A percentile compares a stretch with the other conserved stretches of the same genome.
Conservation (phyloP, 2,888 invertebrate genomes). For the Diabrotica balteata region DNA sequence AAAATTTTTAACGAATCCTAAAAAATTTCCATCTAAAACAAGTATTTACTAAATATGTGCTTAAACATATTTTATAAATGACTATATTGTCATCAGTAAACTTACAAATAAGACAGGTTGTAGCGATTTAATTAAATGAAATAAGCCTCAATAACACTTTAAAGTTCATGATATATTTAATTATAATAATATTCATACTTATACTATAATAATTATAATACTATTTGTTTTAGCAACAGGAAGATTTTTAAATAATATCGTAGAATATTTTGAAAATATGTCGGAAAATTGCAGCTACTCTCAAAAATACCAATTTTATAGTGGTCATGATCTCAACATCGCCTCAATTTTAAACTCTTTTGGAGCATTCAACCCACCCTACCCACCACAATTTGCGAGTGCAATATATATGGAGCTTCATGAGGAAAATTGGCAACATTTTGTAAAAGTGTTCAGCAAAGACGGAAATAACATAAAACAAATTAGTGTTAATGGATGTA, state of each 20-base stretch:
- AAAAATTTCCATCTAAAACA: too few species aligned
- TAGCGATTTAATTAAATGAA: too few species aligned
- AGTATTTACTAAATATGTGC: too few species aligned
- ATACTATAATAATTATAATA: too few species aligned
- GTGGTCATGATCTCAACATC: constrained; percentile 20
- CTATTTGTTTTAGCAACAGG: constrained; percentile 58
- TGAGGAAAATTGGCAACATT: background rate
- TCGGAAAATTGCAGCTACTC: background rate
- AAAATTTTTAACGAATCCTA: too few species aligned
- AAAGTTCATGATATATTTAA: too few species aligned
- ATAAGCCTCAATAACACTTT: too few species aligned
- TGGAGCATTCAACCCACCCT: constrained; percentile 10
- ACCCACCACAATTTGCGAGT: constrained; percentile 14
- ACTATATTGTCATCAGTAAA: too few species aligned
- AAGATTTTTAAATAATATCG: constrained; percentile 9
- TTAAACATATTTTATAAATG: too few species aligned
- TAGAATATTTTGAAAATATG: constrained; percentile 19
- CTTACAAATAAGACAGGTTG: too few species aligned
- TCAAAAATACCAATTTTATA: constrained; percentile 12
- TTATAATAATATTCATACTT: too few species aligned
- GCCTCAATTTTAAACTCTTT: constrained; percentile 12
- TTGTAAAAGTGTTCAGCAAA: constrained; percentile 3
- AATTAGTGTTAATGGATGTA: constrained; percentile 4
- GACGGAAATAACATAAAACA: background rate
- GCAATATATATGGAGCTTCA: constrained; percentile 65